Evolutionary conservation across 2,888 invertebrate genomes (phyloP).

Genomic region (Pteria penguin): DNA sequence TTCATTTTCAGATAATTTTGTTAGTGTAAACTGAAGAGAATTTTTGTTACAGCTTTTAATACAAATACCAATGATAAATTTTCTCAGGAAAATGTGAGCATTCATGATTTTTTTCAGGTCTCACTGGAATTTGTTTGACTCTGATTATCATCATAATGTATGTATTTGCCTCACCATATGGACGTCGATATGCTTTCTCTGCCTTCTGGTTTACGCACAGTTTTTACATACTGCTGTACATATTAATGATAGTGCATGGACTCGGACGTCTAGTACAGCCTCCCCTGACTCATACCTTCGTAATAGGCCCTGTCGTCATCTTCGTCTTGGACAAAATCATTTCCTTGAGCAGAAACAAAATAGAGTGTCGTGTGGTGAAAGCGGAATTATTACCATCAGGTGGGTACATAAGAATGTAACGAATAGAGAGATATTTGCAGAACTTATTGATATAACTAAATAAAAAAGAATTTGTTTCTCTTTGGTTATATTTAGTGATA

Average conservation of each 20-base stretch:
- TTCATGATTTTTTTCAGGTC: conserved; percentile 75
- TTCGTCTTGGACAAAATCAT: conserved; percentile 83
- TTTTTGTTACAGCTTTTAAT: too few relatives aligned
- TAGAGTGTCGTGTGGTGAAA: conserved; percentile 83
- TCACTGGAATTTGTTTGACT: conserved; percentile 83
- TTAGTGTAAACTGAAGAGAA: too few relatives aligned
- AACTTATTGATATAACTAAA: too few relatives aligned
- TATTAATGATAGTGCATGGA: conserved; percentile 84
- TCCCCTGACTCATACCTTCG: conserved; percentile 83
- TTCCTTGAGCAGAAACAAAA: conserved; percentile 83
- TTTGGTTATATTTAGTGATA: too few relatives aligned
- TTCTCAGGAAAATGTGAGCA: too few relatives aligned
- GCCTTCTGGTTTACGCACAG: conserved; percentile 84
- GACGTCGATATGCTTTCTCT: conserved; percentile 82
- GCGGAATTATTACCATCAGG: conserved; percentile 84
- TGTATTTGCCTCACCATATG: conserved; percentile 82
- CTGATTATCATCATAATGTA: conserved; percentile 83
- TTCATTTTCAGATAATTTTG: too few relatives aligned
- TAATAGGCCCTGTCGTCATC: conserved; percentile 83
- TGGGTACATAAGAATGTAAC: too few relatives aligned
- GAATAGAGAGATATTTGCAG: too few relatives aligned
- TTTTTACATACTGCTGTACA: conserved; percentile 83
- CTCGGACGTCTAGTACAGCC: conserved; percentile 83
- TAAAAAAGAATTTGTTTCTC: too few relatives aligned
- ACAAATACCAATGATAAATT: too few relatives aligned